A percentile compares a stretch with the other conserved stretches of the same genome.
Evolutionary conservation across 2,888 invertebrate genomes (phyloP).

Genomic region (Metallyticus violacea): DNA sequence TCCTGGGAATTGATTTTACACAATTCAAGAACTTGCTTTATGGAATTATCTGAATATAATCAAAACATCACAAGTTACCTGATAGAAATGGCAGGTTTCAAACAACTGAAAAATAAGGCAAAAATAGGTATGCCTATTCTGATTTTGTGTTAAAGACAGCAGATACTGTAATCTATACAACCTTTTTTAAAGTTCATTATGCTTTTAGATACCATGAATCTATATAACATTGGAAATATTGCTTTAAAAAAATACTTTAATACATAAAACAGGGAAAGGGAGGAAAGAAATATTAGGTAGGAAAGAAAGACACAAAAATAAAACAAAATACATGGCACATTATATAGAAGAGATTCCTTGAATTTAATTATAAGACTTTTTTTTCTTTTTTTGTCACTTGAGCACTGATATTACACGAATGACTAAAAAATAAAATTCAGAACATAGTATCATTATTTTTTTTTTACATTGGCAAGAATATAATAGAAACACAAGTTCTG

Average conservation of each 20-base stretch:
- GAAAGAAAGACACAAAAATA: background rate
- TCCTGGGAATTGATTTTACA: slow-evolving; percentile 14
- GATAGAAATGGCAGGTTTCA: background rate
- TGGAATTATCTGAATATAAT: background rate
- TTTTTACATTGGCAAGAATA: slow-evolving; percentile 18
- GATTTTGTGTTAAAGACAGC: background rate
- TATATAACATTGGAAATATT: slow-evolving; percentile 7
- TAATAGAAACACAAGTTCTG: slow-evolving; percentile 19
- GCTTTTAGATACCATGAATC: background rate
- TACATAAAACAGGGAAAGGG: background rate
- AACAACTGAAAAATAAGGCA: background rate
- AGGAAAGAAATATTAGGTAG: background rate
- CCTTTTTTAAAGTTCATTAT: background rate
- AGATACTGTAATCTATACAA: background rate
- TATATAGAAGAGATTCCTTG: slow-evolving; percentile 4
- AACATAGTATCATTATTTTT: background rate
- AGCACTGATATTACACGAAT: slow-evolving; percentile 13
- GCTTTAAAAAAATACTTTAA: background rate
- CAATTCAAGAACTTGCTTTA: slow-evolving; percentile 5
- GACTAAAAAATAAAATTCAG: slow-evolving; percentile 11
- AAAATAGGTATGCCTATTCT: slow-evolving; percentile 5
- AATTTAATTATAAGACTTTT: background rate
- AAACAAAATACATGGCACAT: slow-evolving; percentile 6
- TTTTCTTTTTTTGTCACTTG: slow-evolving; percentile 3
- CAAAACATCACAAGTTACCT: slow-evolving; percentile 12